These are phyloP conservation scores for Reticulitermes speratus DNA, from an alignment of 1,140 invertebrate species.

Conservation along the genomic window DNA sequence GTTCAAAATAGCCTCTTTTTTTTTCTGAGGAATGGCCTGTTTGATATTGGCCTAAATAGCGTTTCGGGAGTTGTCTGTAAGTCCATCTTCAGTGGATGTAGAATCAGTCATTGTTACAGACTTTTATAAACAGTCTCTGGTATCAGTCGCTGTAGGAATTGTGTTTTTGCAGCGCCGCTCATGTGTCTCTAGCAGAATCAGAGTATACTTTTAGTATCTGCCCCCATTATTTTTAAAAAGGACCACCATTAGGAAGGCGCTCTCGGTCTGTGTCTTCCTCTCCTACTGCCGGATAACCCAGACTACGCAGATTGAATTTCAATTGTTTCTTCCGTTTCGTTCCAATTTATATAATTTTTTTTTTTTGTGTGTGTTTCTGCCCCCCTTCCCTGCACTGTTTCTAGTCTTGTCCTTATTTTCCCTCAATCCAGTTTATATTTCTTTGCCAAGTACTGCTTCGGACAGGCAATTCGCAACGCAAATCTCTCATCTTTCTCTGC, in stretches of 20 bases:
- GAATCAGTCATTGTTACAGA: too few relatives aligned
- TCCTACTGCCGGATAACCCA: constrained; percentile 13
- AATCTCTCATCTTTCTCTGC: background rate
- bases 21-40: too few relatives aligned
- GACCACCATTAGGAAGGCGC: constrained; percentile 4
- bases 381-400: background rate
- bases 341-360: constrained; percentile 19
- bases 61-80: too few relatives aligned
- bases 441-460: background rate
- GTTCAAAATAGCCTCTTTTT: too few relatives aligned
- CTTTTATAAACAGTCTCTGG: too few relatives aligned
- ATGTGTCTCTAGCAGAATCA: background rate
- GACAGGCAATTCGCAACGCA: background rate
- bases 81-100: too few relatives aligned
- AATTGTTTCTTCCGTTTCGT: constrained; percentile 16
- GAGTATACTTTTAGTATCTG: background rate
- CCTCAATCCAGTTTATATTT: background rate
- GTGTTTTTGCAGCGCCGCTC: too few relatives aligned
- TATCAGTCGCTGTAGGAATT: too few relatives aligned
- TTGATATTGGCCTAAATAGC: too few relatives aligned
- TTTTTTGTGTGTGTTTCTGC: background rate
- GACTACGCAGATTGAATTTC: background rate
- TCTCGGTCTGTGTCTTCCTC: background rate
- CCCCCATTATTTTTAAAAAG: constrained; percentile 6
- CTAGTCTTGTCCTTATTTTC: constrained; percentile 2